Evolutionary conservation across 2,113 vertebrate species (phyloP).

Genomic region (Enhydra lutris): DNA sequence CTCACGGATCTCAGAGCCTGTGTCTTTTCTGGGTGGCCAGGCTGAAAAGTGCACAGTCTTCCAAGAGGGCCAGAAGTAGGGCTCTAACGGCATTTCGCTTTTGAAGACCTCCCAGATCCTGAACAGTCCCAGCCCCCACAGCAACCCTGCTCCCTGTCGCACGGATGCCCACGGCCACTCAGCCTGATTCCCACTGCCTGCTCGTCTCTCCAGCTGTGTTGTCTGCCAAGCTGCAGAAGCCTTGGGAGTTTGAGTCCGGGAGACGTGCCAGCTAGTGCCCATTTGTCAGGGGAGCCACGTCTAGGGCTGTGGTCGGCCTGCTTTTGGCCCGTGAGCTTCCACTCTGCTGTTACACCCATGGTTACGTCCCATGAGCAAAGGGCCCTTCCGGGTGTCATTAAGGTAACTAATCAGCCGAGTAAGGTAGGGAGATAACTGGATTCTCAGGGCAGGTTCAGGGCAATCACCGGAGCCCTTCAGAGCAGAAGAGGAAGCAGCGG

Average conservation of each 20-base stretch:
- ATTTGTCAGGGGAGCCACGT: neutral
- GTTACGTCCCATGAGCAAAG: neutral
- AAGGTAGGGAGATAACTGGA: neutral
- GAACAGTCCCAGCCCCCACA: neutral
- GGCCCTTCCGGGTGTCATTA: neutral
- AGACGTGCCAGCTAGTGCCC: neutral
- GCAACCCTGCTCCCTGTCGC: neutral
- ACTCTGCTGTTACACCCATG: rapidly evolving
- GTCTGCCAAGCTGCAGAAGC: neutral
- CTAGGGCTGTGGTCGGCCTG: neutral
- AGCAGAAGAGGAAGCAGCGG: neutral
- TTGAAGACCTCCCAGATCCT: neutral
- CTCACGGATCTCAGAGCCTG: neutral
- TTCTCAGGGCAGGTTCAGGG: neutral
- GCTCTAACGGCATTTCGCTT: neutral
- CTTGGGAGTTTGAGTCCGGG: too few relatives aligned
- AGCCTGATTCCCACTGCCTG: neutral
- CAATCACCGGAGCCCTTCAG: neutral
- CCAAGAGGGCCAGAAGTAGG: neutral
- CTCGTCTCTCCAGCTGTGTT: neutral
- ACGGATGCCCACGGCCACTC: rapidly evolving
- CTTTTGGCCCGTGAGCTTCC: rapidly evolving
- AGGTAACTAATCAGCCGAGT: neutral
- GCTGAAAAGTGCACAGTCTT: neutral
- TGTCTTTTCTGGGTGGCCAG: neutral